Evolutionary conservation across 2,888 invertebrate species (phyloP).

Genomic region (Carpatolechia fugitivella): DNA sequence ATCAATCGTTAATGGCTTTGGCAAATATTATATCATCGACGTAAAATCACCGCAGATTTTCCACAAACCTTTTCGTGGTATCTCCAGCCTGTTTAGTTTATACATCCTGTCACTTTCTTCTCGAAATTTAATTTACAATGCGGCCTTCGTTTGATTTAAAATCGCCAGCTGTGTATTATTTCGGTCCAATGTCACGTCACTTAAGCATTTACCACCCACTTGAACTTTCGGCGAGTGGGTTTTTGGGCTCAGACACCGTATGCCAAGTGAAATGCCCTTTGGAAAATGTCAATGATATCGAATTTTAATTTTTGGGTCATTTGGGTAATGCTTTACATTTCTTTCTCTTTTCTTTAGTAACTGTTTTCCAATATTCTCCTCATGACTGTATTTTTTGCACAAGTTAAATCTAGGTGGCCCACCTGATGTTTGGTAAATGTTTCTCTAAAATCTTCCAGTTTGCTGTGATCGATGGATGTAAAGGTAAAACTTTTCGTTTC

Average conservation of each 20-base stretch:
- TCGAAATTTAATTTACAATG: conserved; percentile 22
- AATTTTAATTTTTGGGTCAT: neutral
- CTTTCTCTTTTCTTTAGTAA: neutral
- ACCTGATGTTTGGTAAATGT: too few relatives aligned
- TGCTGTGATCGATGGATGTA: too few relatives aligned
- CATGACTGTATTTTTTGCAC: too few relatives aligned
- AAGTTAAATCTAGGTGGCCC: too few relatives aligned
- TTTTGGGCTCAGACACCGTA: conserved; percentile 21
- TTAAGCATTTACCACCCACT: conserved; percentile 49
- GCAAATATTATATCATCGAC: too few relatives aligned
- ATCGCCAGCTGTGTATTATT: conserved; percentile 61
- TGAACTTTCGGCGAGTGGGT: conserved; percentile 40
- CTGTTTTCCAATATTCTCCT: too few relatives aligned
- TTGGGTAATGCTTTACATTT: neutral
- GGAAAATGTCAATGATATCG: neutral
- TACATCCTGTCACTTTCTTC: conserved; percentile 14
- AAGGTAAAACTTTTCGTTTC: too few relatives aligned
- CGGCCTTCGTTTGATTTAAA: conserved; percentile 43
- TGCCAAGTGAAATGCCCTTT: conserved; percentile 26
- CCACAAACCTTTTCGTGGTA: neutral
- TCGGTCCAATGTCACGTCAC: conserved; percentile 56
- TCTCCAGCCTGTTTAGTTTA: conserved; percentile 3
- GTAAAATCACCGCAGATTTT: too few relatives aligned
- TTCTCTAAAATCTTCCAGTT: too few relatives aligned
- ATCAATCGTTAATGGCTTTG: too few relatives aligned